Evolutionary conservation across 2,888 invertebrate species (phyloP).

Genomic region (Amaurobius ferox): DNA sequence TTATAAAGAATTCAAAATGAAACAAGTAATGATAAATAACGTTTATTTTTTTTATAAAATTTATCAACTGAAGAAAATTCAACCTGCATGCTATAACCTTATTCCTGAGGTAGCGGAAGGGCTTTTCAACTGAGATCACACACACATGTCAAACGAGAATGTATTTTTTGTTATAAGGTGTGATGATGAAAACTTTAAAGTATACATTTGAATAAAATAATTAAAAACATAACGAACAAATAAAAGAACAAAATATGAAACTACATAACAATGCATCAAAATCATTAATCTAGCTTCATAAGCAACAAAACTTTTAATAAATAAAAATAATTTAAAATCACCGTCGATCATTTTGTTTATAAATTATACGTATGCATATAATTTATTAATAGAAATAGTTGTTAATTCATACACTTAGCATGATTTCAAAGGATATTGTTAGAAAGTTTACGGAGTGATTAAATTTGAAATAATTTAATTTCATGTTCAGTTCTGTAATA

Average conservation of each 20-base stretch:
- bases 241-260: not conserved
- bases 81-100: no score
- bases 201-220: not conserved
- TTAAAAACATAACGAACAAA: not conserved
- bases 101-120: not conserved
- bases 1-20: no score
- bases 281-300: not conserved
- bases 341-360: not conserved
- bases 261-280: not conserved
- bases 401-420: no score
- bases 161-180: not conserved
- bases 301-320: not conserved
- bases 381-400: no score
- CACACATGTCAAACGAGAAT: not conserved
- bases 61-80: no score
- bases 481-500: no score
- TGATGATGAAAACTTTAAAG: not conserved
- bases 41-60: no score
- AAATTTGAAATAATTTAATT: no score
- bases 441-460: no score
- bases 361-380: not conserved
- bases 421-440: no score
- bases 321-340: conserved; percentile 16
- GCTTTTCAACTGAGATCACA: not conserved
- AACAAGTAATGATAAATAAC: no score